Percentiles rank a stretch among this genome's conserved stretches.
Conservation (phyloP, 2,888 invertebrate genomes). For the Apotomis betuletana region DNA sequence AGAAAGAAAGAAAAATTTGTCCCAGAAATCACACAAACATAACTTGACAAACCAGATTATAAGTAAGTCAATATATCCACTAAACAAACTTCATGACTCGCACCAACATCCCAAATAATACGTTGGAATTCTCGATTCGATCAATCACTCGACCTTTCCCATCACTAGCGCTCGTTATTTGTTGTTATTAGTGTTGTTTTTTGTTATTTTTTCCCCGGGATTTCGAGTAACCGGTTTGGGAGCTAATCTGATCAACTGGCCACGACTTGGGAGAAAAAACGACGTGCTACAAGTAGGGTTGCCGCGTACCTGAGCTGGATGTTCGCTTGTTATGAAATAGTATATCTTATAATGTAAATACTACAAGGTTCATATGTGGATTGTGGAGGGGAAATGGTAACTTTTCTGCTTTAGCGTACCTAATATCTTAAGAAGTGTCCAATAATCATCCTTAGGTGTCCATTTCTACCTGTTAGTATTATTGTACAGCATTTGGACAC, state of each 20-base stretch:
- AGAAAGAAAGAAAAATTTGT: no score
- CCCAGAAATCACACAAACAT: no score
- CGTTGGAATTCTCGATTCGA: slow-evolving; percentile 45
- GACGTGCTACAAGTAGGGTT: slow-evolving; percentile 21
- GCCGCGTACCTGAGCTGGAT: slow-evolving; percentile 21
- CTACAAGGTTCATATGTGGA: no score
- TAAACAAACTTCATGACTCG: no score
- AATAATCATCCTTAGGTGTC: no score
- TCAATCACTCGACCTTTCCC: slow-evolving; percentile 55
- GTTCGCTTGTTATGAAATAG: background rate
- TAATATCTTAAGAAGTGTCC: no score
- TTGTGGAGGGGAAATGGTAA: no score
- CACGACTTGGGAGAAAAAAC: slow-evolving; percentile 64
- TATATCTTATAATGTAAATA: background rate
- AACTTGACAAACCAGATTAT: no score
- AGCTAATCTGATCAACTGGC: slow-evolving; percentile 79
- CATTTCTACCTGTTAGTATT: no score
- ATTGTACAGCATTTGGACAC: no score
- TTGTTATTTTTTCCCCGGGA: slow-evolving; percentile 70
- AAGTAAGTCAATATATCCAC: no score
- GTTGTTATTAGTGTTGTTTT: slow-evolving; percentile 81
- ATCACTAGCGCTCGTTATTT: slow-evolving; percentile 78
- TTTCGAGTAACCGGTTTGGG: slow-evolving; percentile 73
- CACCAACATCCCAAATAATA: background rate
- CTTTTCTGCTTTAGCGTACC: no score